Evolutionary conservation across 2,888 invertebrate species (phyloP).

Genomic region (Aspidiotus destructor): DNA sequence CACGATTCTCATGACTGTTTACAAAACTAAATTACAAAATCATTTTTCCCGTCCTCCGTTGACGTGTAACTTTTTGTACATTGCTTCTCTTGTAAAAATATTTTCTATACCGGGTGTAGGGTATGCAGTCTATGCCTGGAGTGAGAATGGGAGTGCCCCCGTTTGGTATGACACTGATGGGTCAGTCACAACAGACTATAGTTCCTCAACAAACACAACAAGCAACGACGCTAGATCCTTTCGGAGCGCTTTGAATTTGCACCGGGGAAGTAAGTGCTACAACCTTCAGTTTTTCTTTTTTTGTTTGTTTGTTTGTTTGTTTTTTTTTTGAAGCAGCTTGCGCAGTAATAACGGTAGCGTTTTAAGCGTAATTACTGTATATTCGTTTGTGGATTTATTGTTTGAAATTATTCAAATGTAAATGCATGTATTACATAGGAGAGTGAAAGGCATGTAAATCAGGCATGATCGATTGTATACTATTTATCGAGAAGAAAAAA

Average conservation of each 20-base stretch:
- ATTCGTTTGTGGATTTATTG: neutral
- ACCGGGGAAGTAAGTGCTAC: constrained; percentile 23
- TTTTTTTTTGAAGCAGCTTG: neutral
- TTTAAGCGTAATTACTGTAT: constrained; percentile 2
- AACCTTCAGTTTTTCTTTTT: neutral
- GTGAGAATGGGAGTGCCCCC: constrained; percentile 29
- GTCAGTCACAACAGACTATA: constrained; percentile 21
- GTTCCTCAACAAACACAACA: constrained; percentile 22
- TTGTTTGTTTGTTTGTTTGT: neutral
- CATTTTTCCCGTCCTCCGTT: too few relatives aligned
- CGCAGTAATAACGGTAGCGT: neutral
- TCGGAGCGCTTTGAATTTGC: constrained; percentile 27
- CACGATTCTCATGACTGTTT: too few relatives aligned
- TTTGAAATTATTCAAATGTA: neutral
- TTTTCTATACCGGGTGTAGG: constrained; percentile 30
- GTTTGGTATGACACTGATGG: constrained; percentile 23
- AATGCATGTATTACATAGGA: neutral
- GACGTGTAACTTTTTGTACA: constrained; percentile 5
- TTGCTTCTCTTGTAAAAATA: constrained; percentile 28
- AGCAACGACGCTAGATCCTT: constrained; percentile 28
- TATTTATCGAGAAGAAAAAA: too few relatives aligned
- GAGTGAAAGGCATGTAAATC: neutral
- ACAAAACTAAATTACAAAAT: too few relatives aligned
- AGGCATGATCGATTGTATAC: neutral
- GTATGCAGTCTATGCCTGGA: constrained; percentile 30